These are phyloP conservation scores for Anas bahamensis DNA, from an alignment of 2,797 vertebrate genomes.

Conservation along the genomic window DNA sequence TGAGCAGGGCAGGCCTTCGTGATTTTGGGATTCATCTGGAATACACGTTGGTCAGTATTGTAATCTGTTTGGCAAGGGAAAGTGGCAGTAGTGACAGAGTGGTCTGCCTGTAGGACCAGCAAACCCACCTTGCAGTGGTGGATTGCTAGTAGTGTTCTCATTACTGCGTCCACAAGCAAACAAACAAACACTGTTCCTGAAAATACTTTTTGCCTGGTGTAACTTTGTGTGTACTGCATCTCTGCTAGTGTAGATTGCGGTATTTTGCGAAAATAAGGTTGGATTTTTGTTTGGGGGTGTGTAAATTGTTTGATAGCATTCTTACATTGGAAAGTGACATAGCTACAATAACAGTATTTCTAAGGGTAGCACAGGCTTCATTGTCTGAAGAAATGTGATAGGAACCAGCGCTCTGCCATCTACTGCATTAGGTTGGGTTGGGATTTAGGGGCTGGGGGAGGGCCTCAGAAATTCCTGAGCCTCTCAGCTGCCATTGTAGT, in stretches of 20 bases:
- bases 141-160: neutral
- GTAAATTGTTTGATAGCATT: neutral
- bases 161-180: rapidly evolving
- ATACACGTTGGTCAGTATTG: rapidly evolving
- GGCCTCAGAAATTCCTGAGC: conserved; percentile 42
- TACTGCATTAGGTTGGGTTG: neutral
- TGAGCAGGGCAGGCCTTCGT: neutral
- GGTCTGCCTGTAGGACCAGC: neutral
- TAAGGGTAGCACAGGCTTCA: neutral
- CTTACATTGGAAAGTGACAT: neutral
- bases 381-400: neutral
- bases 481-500: conserved; percentile 60
- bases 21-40: neutral
- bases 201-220: neutral
- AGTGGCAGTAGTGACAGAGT: rapidly evolving
- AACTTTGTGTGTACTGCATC: neutral
- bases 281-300: neutral
- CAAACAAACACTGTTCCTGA: neutral
- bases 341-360: neutral
- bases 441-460: conserved; percentile 25
- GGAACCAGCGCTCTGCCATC: neutral
- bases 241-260: neutral
- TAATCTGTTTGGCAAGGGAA: neutral
- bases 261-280: neutral
- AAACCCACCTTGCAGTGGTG: no score